Base-by-base conservation (phyloP, 2,113 vertebrate species). In the Ptilonorhynchus violaceus region DNA sequence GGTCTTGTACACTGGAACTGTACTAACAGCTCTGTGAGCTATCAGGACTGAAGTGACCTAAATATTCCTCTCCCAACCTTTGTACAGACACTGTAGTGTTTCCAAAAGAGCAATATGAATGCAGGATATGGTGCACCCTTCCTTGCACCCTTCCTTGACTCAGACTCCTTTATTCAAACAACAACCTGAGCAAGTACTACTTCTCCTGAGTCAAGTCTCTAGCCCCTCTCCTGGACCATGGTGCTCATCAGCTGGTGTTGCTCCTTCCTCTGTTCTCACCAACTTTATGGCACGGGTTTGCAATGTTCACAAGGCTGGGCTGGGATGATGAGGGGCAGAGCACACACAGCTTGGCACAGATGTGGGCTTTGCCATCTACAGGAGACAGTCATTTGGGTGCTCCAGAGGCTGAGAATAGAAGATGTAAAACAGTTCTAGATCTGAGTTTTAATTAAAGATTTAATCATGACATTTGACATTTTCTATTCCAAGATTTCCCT, bases 311-410 rank as follows among this genome's bases (percentile, higher is more conserved):
- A 62, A 35, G 19, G 30, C 18, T 63, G 22, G 23, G 15, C 24
- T 76, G 55, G 30, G 35, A 74, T 15, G 7, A n/a, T 9, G 20
- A 72, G 6, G 20, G 8, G 9, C 59, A 90, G 55, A 35, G 11
- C 2, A 1, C 17, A 44, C 2, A 5, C 49, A 53, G 33, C 16
- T 67, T 0, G 1, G 35, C 44, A 72, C 0, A 0, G 42, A 28
- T 33, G 18, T 0, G 5, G 27, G 16, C 62, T 68, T 88, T 70
- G 30, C 16, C 6, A 17, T 25, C 67, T 64, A 9, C 2, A 56
- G 25, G 68, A 64, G 37, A 9, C 1, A 4, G 39, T 56, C 13
- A 12, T 19, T 35, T 53, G 37, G 19, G 60, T 73, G 47, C 33
- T 44, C 7, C 31, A 73, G 68, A 69, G 13, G 10, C 4, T 88